phyloP scores from a whole-genome alignment of 2,888 invertebrate genomes.

The Imbricaverruca yamaguchii region DNA sequence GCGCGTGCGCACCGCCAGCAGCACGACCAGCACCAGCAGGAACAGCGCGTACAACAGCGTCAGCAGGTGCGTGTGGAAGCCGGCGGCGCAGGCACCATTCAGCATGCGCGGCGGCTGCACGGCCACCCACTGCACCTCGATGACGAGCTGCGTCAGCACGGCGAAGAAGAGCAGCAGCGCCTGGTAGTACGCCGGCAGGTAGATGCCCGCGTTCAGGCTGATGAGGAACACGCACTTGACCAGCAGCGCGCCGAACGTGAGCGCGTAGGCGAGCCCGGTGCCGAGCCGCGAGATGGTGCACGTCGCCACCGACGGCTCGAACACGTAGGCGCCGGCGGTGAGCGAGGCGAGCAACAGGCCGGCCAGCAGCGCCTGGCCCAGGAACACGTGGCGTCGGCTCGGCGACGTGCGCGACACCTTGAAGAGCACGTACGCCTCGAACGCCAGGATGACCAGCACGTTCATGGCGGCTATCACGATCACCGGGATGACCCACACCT shows the following conservation, averaged over 20 bases:
- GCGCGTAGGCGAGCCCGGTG: slow-evolving; percentile 67
- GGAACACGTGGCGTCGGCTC: slow-evolving; percentile 72
- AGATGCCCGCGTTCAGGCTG: slow-evolving; percentile 82
- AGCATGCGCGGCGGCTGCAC: slow-evolving; percentile 48
- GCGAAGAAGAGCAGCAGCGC: slow-evolving; percentile 77
- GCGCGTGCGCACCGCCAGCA: slow-evolving; percentile 53
- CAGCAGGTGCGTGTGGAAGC: slow-evolving; percentile 52
- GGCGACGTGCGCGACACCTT: slow-evolving; percentile 63
- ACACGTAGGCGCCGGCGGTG: slow-evolving; percentile 66
- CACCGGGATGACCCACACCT: slow-evolving; percentile 85
- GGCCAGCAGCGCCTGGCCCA: slow-evolving; percentile 76
- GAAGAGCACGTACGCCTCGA: slow-evolving; percentile 75
- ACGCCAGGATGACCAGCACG: slow-evolving; percentile 74
- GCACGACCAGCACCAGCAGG: slow-evolving; percentile 32
- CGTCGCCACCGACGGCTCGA: slow-evolving; percentile 66
- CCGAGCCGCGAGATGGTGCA: slow-evolving; percentile 76
- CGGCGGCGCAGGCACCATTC: slow-evolving; percentile 52
- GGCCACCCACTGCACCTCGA: slow-evolving; percentile 42
- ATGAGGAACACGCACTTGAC: slow-evolving; percentile 91
- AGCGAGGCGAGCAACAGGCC: slow-evolving; percentile 75
- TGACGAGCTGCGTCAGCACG: slow-evolving; percentile 65
- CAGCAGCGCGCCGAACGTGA: slow-evolving; percentile 81
- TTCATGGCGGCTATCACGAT: slow-evolving; percentile 73
- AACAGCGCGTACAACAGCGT: slow-evolving; percentile 69
- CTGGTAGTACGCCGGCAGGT: slow-evolving; percentile 87